These are phyloP conservation scores for Agelastica alni DNA, from an alignment of 2,888 invertebrate species.

Conservation along the genomic window DNA sequence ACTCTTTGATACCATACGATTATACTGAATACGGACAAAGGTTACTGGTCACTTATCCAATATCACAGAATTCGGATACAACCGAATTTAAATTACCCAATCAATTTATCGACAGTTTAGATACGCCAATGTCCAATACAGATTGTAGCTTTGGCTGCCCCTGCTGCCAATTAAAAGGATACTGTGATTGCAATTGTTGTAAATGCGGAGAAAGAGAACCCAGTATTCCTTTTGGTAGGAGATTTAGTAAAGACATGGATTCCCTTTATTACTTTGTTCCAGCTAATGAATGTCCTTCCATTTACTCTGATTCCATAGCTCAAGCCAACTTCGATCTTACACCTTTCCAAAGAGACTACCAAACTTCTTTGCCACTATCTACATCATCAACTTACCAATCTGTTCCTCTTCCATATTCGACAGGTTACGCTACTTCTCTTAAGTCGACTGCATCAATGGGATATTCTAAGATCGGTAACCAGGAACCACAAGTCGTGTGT, in stretches of 20 bases:
- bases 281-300: neutral
- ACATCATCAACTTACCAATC: neutral
- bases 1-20: conserved; percentile 32
- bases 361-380: neutral
- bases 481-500: conserved; percentile 17
- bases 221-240: conserved; percentile 27
- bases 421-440: conserved; percentile 12
- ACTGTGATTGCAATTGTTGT: conserved; percentile 20
- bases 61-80: conserved; percentile 1
- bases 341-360: neutral
- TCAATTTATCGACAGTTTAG: too few relatives aligned
- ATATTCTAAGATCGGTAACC: conserved; percentile 11
- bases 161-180: conserved; percentile 17
- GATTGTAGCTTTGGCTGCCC: conserved; percentile 5
- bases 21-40: conserved; percentile 29
- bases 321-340: neutral
- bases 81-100: neutral
- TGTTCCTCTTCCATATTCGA: conserved; percentile 1
- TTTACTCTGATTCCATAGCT: neutral
- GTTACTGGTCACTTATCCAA: conserved; percentile 37
- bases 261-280: conserved; percentile 16
- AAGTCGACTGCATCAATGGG: conserved; percentile 11
- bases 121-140: neutral
- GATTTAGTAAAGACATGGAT: conserved; percentile 32
- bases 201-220: conserved; percentile 22